Evolutionary conservation across 2,113 vertebrate species (phyloP).

Genomic region (Amphiprion ocellaris): DNA sequence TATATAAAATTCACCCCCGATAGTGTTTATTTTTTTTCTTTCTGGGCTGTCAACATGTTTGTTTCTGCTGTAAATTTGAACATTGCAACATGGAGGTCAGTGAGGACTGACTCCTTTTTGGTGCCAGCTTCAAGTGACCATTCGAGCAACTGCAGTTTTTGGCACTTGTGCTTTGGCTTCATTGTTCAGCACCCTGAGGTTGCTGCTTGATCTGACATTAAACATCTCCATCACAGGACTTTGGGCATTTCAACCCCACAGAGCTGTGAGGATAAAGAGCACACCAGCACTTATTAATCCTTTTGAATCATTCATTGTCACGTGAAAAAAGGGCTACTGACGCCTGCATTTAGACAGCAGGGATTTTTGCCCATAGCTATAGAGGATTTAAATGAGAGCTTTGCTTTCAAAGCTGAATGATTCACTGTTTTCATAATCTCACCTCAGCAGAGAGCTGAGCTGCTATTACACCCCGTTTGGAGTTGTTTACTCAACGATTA

Average conservation of each 20-base stretch:
- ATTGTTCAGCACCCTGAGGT: too few species aligned
- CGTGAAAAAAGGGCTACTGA: conserved; percentile 28
- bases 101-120: too few species aligned
- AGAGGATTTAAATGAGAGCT: conserved; percentile 68
- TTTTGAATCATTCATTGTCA: conserved; percentile 37
- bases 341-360: conserved; percentile 36
- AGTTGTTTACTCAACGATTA: conserved; percentile 64
- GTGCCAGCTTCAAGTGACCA: too few species aligned
- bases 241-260: conserved; percentile 16
- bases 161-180: too few species aligned
- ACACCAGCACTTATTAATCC: conserved; percentile 29
- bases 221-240: conserved; percentile 9
- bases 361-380: conserved; percentile 33
- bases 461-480: conserved; percentile 59
- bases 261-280: not conserved
- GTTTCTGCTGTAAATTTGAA: too few species aligned
- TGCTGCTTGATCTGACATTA: conserved; percentile 4
- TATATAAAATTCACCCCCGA: too few species aligned
- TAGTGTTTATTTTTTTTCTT: too few species aligned
- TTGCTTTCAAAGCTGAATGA: conserved; percentile 69
- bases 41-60: too few species aligned
- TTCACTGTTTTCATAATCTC: conserved; percentile 75
- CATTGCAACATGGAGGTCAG: too few species aligned
- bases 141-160: too few species aligned
- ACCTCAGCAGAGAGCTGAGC: conserved; percentile 51